Evolutionary conservation across 1,140 invertebrate species (phyloP), one percentile per base, ranked within the genome.

Genomic region (Dufourea novaeangliae): DNA sequence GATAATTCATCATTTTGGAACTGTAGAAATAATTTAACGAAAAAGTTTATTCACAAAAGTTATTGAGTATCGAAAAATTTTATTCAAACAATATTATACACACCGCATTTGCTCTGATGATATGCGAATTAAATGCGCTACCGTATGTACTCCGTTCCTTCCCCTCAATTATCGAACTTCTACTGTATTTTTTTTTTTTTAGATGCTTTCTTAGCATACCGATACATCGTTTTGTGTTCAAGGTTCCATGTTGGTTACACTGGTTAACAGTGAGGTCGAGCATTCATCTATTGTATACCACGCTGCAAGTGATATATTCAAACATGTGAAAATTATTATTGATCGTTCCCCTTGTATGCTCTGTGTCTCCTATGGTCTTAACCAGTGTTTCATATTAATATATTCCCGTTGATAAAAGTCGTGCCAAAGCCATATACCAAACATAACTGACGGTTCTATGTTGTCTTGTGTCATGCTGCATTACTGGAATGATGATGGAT

Each of bases 381-480:
- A 61, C 54, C 62, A 79, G 41, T 71, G 44, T 77, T 54, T 67
- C 39, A 29, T 29, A 44, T 71, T 62, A 54, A 67, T 71, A 46
- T 74, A 67, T 67, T 64, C 72, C 27, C 56, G 68, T 61, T 74
- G 67, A 52, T 52, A 63, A 78, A 73, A 59, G 25, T 44, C 34
- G 62, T 41, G 17, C 17, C 12, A 27, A 50, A 50, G 41, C 46
- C 69, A 57, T 80, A 76, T 46, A 56, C 34, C 52, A 66, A 75
- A 4, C 86, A 71, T 87, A 87, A 90, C 84, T 86, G 82, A 90
- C 76, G 82, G 85, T 86, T 82, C 84, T 87, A 78, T 90, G 84
- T 89, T 91, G 86, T 90, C 87, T 91, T 91, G 88, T 90, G 89
- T 91, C 90, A 88, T 89, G 90, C 90, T 91, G 90, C 90, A 72